Percentiles rank a stretch among this genome's conserved stretches.
Evolutionary conservation across 2,888 invertebrate species (phyloP).

Genomic region (Endotricha flammealis): DNA sequence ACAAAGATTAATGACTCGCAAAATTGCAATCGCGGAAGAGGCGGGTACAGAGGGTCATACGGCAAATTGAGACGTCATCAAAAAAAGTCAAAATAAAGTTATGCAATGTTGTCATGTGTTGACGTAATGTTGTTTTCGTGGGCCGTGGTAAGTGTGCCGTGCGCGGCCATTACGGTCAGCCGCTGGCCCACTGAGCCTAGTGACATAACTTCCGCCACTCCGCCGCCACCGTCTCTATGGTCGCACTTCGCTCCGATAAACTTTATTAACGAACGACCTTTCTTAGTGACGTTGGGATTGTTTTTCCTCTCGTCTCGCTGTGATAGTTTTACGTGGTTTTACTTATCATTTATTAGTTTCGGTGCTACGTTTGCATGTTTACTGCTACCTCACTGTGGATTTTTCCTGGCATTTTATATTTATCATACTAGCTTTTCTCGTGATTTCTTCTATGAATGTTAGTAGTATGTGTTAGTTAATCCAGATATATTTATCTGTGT

Average conservation of each 20-base stretch:
- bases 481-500: too few relatives aligned
- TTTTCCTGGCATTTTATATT: too few relatives aligned
- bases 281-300: too few relatives aligned
- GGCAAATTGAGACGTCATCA: slow-evolving; percentile 35
- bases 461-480: too few relatives aligned
- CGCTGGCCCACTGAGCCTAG: slow-evolving; percentile 61
- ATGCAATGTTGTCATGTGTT: slow-evolving; percentile 64
- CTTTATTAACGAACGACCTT: too few relatives aligned
- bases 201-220: slow-evolving; percentile 74
- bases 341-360: not conserved
- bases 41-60: slow-evolving; percentile 17
- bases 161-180: slow-evolving; percentile 61
- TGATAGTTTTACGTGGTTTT: too few relatives aligned
- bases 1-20: too few relatives aligned
- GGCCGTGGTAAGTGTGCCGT: slow-evolving; percentile 72
- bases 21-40: too few relatives aligned
- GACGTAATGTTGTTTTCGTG: slow-evolving; percentile 73
- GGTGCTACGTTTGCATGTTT: not conserved
- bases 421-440: too few relatives aligned
- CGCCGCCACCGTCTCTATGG: not conserved
- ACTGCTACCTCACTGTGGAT: too few relatives aligned
- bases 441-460: too few relatives aligned
- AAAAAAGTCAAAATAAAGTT: slow-evolving; percentile 45
- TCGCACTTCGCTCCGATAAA: not conserved
- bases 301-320: too few relatives aligned